These are phyloP conservation scores for Vollenhovia emeryi DNA, from an alignment of 1,140 invertebrate species.

Conservation along the genomic window DNA sequence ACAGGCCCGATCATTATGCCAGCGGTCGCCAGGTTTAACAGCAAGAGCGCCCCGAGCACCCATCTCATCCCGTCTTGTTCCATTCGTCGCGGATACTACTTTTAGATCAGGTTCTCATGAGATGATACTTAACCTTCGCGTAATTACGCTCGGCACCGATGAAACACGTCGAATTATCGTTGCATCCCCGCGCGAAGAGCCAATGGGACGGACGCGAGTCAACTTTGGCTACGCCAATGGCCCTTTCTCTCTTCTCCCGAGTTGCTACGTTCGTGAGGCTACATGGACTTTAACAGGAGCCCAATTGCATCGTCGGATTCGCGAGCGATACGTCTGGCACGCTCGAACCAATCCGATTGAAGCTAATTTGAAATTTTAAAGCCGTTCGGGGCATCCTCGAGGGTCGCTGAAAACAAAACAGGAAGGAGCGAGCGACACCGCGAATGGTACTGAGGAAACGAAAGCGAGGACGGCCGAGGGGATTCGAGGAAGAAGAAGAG, in stretches of 20 bases:
- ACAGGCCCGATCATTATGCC: conserved; percentile 43
- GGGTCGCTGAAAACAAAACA: conserved; percentile 71
- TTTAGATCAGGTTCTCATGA: conserved; percentile 5
- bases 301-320: conserved; percentile 76
- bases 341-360: conserved; percentile 80
- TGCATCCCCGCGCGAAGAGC: neutral
- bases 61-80: conserved; percentile 39
- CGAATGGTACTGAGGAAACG: conserved; percentile 12
- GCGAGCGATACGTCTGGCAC: conserved; percentile 74
- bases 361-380: conserved; percentile 84
- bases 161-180: conserved; percentile 24
- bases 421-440: conserved; percentile 15
- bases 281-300: conserved; percentile 69
- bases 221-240: conserved; percentile 55
- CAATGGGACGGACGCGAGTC: neutral
- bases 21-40: conserved; percentile 52
- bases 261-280: conserved; percentile 25
- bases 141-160: conserved; percentile 25
- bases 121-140: conserved; percentile 40
- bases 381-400: conserved; percentile 71
- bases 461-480: neutral
- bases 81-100: conserved; percentile 38
- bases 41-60: conserved; percentile 38
- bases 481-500: conserved; percentile 5
- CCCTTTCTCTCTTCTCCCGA: conserved; percentile 29